A percentile compares a stretch with the other conserved stretches of the same genome.
Conservation (phyloP, 1,140 invertebrate species). For the Drosophila quadrilineata region DNA sequence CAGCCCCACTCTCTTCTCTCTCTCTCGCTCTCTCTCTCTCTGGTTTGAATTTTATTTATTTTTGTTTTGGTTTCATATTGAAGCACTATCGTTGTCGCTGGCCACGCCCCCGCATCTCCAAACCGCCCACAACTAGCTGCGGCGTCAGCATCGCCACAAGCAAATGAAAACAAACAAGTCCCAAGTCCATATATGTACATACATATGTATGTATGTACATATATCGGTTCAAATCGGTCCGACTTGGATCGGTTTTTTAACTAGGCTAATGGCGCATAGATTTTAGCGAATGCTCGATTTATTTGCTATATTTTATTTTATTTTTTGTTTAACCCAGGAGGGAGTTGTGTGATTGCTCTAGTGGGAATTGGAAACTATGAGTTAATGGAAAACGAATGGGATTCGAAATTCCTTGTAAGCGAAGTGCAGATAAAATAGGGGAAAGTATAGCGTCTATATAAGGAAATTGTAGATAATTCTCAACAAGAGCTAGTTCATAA, state of each 20-base stretch:
- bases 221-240: constrained; percentile 10
- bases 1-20: not conserved
- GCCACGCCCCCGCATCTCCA: not conserved
- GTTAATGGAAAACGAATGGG: not conserved
- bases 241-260: constrained; percentile 1
- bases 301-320: not conserved
- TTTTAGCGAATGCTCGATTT: constrained; percentile 23
- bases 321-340: too few species aligned
- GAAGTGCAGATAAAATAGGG: not conserved
- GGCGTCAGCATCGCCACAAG: constrained; percentile 2
- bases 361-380: constrained; percentile 2
- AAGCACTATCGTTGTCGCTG: constrained; percentile 25
- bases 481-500: too few species aligned
- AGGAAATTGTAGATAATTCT: too few species aligned
- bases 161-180: constrained; percentile 22
- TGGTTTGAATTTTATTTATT: constrained; percentile 43
- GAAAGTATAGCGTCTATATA: too few species aligned
- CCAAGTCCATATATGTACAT: constrained; percentile 25
- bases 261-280: constrained; percentile 31
- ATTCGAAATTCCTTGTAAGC: too few species aligned
- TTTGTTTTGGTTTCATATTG: constrained; percentile 37
- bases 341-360: not conserved
- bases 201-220: too few species aligned
- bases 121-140: not conserved
- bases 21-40: not conserved